phyloP scores from a whole-genome alignment of 2,797 vertebrate species.

The Syngnathus acus region DNA sequence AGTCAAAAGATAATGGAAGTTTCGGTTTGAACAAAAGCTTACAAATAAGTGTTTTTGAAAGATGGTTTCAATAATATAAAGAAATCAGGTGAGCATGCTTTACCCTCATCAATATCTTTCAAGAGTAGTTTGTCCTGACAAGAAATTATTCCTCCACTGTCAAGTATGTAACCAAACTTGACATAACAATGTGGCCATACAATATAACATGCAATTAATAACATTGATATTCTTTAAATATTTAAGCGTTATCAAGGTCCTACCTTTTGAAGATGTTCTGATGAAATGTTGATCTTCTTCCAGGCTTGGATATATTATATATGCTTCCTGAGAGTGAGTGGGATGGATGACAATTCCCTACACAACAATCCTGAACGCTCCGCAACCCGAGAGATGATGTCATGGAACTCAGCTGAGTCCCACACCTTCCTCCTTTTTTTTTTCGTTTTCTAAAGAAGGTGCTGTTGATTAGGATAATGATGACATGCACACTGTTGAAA shows the following conservation, averaged over 20 bases:
- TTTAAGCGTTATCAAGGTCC: constrained; percentile 15
- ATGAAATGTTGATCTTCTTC: constrained; percentile 22
- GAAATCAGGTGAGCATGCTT: no score
- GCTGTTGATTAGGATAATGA: background rate
- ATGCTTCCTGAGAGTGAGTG: constrained; percentile 40
- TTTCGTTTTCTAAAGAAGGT: background rate
- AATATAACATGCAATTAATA: background rate
- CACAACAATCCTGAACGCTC: background rate
- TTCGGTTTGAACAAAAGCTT: no score
- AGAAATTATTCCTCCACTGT: background rate
- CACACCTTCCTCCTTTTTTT: constrained; percentile 11
- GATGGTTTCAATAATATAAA: no score
- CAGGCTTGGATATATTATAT: constrained; percentile 28
- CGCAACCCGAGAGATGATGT: constrained; percentile 19
- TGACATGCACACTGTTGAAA: constrained; percentile 4
- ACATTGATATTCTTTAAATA: no score
- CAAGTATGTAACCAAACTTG: background rate
- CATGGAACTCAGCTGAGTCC: constrained; percentile 9
- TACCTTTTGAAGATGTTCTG: constrained; percentile 49
- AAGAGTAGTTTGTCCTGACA: background rate
- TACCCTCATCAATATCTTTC: background rate
- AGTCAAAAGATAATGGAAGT: background rate
- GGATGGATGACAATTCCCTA: constrained; percentile 40
- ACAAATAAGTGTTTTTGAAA: no score
- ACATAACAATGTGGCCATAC: background rate